phyloP scores from a whole-genome alignment of 2,888 invertebrate genomes.

The Metalampra italica region DNA sequence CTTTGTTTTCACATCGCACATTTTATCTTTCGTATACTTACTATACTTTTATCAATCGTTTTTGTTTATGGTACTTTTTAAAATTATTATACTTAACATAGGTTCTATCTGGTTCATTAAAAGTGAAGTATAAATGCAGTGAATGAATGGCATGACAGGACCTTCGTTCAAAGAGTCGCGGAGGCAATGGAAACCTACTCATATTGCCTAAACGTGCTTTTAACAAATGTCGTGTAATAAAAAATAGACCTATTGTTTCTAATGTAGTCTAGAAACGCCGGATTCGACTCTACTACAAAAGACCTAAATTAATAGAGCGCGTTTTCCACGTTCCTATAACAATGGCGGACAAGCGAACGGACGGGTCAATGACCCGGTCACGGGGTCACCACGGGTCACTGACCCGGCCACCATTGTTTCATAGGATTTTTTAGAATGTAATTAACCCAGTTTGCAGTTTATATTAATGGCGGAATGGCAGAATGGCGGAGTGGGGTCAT shows the following conservation, averaged over 20 bases:
- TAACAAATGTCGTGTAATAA: background rate
- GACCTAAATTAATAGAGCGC: slow-evolving; percentile 12
- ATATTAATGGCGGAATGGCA: slow-evolving; percentile 2
- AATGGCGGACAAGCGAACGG: slow-evolving; percentile 9
- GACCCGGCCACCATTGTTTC: slow-evolving; percentile 21
- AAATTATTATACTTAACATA: no score
- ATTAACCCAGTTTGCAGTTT: slow-evolving; percentile 17
- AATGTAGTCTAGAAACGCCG: slow-evolving; percentile 2
- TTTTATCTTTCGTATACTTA: no score
- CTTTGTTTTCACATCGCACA: no score
- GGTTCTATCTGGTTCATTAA: no score
- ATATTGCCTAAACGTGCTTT: no score
- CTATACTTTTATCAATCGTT: no score
- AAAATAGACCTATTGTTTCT: slow-evolving; percentile 2
- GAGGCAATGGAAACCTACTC: no score
- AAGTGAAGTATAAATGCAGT: no score
- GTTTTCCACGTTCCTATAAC: slow-evolving; percentile 7
- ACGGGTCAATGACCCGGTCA: slow-evolving; percentile 59
- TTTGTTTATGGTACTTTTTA: no score
- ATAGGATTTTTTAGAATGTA: slow-evolving; percentile 18
- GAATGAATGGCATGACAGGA: no score
- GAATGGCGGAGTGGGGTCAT: background rate
- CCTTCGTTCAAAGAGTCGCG: no score
- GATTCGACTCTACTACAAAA: slow-evolving; percentile 8
- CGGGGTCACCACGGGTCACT: slow-evolving; percentile 46